Conservation (phyloP, 2,797 vertebrate species). For the Rhyacichthys aspro region DNA sequence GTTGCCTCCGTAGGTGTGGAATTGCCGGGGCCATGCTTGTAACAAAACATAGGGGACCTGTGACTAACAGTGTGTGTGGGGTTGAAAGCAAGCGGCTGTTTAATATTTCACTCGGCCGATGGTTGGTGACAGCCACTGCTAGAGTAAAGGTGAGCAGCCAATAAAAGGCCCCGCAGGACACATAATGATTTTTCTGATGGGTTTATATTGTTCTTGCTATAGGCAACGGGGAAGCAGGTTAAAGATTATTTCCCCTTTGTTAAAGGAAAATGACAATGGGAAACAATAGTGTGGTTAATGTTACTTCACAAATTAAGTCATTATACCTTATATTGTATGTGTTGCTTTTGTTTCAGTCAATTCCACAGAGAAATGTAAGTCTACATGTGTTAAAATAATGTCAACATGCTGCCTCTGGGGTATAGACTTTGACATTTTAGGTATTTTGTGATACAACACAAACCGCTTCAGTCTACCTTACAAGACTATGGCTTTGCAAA, state of each 20-base stretch:
- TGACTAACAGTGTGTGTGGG: constrained; percentile 16
- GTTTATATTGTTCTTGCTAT: background rate
- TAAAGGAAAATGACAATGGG: background rate
- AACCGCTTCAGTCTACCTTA: too few species aligned
- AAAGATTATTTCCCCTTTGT: background rate
- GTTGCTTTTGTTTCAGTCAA: too few species aligned
- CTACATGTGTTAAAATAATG: too few species aligned
- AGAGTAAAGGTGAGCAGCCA: background rate
- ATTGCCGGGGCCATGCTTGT: constrained; percentile 26
- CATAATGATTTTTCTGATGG: background rate
- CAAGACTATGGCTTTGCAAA: too few species aligned
- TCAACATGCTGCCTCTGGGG: too few species aligned
- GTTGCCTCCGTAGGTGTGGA: constrained; percentile 44
- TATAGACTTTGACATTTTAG: too few species aligned
- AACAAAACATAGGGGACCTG: constrained; percentile 26
- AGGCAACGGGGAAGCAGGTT: background rate
- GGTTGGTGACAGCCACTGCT: background rate
- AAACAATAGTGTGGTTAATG: background rate
- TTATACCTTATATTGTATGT: too few species aligned
- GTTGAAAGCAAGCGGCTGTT: constrained; percentile 34
- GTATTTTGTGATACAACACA: too few species aligned
- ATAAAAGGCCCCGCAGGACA: background rate
- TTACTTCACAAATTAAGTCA: background rate
- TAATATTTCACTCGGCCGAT: constrained; percentile 57
- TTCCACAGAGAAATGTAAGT: too few species aligned